phyloP scores from a whole-genome alignment of 2,888 invertebrate genomes.

The Eubasilissa splendida region DNA sequence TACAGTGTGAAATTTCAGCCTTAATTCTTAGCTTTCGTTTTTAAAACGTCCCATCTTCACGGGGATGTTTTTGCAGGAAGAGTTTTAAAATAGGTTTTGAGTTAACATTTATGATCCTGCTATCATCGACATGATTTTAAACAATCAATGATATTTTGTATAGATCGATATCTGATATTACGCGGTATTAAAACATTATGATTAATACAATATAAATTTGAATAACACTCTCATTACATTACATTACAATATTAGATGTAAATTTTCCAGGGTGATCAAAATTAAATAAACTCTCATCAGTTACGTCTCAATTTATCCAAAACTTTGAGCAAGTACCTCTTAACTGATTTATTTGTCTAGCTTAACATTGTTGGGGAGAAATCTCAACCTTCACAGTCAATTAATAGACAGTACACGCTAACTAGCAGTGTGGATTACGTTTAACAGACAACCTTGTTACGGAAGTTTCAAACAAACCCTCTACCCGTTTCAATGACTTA shows the following conservation, averaged over 20 bases:
- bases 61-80: too few species aligned
- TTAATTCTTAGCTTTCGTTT: too few species aligned
- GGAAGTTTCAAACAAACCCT: conserved; percentile 9
- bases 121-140: too few species aligned
- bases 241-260: neutral
- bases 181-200: too few species aligned
- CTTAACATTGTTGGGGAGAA: conserved; percentile 18
- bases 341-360: conserved; percentile 11
- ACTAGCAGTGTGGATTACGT: conserved; percentile 2
- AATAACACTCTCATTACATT: too few species aligned
- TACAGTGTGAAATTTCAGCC: too few species aligned
- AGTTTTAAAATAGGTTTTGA: too few species aligned
- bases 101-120: too few species aligned
- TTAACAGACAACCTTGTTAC: conserved; percentile 8
- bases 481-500: conserved; percentile 6
- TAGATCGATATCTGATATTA: too few species aligned
- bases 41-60: too few species aligned
- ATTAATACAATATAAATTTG: too few species aligned
- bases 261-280: neutral
- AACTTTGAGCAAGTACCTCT: neutral
- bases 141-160: too few species aligned
- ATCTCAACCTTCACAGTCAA: conserved; percentile 19
- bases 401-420: conserved; percentile 7
- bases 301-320: neutral
- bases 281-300: conserved; percentile 3